phyloP scores from a whole-genome alignment of 2,888 invertebrate species.

The Harpagoxenus sublaevis region DNA sequence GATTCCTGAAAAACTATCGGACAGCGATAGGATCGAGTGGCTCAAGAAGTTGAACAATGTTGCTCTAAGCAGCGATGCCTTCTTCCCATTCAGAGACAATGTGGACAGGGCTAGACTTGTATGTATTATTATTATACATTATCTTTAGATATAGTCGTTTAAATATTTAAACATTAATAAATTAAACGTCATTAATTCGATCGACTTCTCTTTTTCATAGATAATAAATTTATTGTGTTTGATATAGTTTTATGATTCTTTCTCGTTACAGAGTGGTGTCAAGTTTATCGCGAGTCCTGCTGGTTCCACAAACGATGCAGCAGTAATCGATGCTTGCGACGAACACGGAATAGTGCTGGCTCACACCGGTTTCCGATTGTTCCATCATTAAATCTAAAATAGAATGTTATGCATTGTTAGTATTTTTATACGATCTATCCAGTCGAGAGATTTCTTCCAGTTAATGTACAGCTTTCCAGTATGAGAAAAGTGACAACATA shows the following conservation, averaged over 20 bases:
- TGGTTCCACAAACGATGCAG: slow-evolving; percentile 97
- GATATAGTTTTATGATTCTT: slow-evolving; percentile 11
- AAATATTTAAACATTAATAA: background rate
- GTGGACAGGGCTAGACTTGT: slow-evolving; percentile 97
- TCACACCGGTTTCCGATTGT: slow-evolving; percentile 96
- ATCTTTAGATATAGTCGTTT: background rate
- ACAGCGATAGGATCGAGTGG: slow-evolving; percentile 91
- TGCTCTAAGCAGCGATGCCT: slow-evolving; percentile 97
- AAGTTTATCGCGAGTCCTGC: slow-evolving; percentile 97
- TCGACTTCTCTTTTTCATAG: background rate
- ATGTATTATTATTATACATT: slow-evolving; percentile 70
- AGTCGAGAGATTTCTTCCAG: background rate
- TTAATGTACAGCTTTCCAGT: background rate
- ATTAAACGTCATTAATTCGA: background rate
- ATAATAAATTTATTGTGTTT: background rate
- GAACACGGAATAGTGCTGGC: slow-evolving; percentile 95
- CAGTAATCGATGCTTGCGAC: slow-evolving; percentile 96
- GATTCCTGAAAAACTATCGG: slow-evolving; percentile 91
- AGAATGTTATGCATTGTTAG: background rate
- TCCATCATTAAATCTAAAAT: slow-evolving; percentile 93
- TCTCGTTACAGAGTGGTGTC: slow-evolving; percentile 94
- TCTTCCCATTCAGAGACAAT: slow-evolving; percentile 99
- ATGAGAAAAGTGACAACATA: background rate
- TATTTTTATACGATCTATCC: slow-evolving; percentile 19
- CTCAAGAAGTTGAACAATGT: slow-evolving; percentile 91